Conservation (phyloP, 92 coral and sea anemone species). For the Parazoanthus atlanticus region DNA sequence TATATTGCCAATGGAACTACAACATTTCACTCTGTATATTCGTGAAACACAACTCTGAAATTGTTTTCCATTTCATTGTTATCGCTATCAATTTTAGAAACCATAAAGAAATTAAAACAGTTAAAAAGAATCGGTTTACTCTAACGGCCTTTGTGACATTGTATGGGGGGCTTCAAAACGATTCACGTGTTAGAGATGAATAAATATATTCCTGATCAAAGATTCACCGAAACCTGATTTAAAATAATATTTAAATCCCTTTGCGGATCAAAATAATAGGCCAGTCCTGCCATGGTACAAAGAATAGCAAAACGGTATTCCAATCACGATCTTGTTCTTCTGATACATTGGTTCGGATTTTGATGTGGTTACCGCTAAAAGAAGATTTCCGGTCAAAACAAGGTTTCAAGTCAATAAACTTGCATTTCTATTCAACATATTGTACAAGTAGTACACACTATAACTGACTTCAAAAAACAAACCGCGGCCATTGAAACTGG, state of each 20-base stretch:
- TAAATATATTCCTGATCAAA: background rate
- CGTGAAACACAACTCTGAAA: background rate
- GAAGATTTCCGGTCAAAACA: slow-evolving; percentile 1
- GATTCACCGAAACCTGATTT: background rate
- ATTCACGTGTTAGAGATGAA: slow-evolving; percentile 6
- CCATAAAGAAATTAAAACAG: background rate
- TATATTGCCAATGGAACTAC: background rate
- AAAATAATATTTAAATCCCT: background rate
- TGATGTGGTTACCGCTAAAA: background rate
- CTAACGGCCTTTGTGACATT: background rate
- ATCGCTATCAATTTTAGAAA: background rate
- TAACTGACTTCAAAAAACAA: background rate
- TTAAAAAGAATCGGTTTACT: background rate
- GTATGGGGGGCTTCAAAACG: background rate
- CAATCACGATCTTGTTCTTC: background rate
- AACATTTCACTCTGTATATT: background rate
- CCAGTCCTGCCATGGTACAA: background rate
- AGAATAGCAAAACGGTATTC: background rate
- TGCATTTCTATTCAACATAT: slow-evolving; percentile 1
- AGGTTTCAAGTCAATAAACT: background rate
- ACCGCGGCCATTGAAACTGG: background rate
- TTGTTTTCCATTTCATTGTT: background rate
- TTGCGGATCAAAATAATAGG: slow-evolving; percentile 3
- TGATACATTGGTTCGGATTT: background rate
- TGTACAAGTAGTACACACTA: slow-evolving; percentile 1